A percentile compares a stretch with the other conserved stretches of the same genome.
Evolutionary conservation across 2,888 invertebrate genomes (phyloP).

Genomic region (Koerneria pararmatus): DNA sequence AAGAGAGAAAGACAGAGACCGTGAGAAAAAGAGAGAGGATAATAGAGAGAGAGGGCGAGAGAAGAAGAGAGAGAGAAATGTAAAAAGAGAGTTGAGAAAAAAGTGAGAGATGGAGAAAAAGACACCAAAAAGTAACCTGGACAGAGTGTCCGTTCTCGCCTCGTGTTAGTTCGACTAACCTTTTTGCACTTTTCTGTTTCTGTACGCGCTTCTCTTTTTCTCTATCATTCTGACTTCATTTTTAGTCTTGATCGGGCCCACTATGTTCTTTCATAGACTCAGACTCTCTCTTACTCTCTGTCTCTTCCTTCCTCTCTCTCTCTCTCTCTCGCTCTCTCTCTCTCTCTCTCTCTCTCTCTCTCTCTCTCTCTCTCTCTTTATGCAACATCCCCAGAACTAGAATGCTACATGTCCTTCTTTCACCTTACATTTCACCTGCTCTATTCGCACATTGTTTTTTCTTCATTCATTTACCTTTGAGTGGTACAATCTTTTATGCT

Average conservation of each 20-base stretch:
- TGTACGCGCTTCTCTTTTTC: neutral
- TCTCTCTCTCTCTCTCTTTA: constrained; percentile 6
- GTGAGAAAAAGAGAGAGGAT: constrained; percentile 11
- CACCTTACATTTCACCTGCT: neutral
- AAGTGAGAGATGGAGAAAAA: constrained; percentile 7
- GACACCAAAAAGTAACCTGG: neutral
- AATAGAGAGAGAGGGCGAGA: constrained; percentile 13
- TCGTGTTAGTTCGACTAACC: neutral
- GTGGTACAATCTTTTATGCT: too few species aligned
- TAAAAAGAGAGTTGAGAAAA: neutral
- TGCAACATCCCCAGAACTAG: constrained; percentile 12
- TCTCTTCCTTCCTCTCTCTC: neutral
- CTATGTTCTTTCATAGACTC: neutral
- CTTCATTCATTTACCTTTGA: too few species aligned
- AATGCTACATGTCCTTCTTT: constrained; percentile 22
- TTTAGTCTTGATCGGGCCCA: neutral
- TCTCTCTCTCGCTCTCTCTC: constrained; percentile 19
- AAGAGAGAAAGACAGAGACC: constrained; percentile 13
- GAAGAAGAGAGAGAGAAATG: constrained; percentile 1
- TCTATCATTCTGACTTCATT: neutral
- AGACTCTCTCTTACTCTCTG: neutral
- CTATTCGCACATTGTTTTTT: neutral
- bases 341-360: constrained; percentile 16
- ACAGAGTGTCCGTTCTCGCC: neutral
- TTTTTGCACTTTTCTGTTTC: neutral